Evolutionary conservation across 2,113 vertebrate species (phyloP).

Genomic region (Chaetodon auriga): DNA sequence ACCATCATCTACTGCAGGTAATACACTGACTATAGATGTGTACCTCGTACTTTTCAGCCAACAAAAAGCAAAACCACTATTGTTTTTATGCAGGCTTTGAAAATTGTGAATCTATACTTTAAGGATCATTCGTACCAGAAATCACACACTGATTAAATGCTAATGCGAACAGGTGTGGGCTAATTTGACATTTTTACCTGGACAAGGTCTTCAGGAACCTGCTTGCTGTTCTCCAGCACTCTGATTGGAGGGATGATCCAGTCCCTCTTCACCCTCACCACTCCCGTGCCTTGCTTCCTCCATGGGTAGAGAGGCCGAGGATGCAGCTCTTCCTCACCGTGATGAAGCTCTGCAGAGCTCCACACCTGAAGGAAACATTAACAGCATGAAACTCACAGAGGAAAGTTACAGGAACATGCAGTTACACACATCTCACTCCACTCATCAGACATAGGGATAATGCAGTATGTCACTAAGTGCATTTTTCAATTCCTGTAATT

Average conservation of each 20-base stretch:
- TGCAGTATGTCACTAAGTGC: neutral
- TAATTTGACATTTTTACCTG: constrained; percentile 85
- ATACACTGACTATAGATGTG: no score
- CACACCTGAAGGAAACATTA: constrained; percentile 66
- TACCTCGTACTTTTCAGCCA: no score
- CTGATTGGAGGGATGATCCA: constrained; percentile 98
- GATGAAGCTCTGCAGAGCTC: constrained; percentile 49
- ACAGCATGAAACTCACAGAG: neutral
- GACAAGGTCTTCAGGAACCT: constrained; percentile 91
- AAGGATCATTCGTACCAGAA: neutral
- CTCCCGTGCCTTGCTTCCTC: constrained; percentile 65
- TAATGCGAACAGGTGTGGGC: neutral
- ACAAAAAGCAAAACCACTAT: neutral
- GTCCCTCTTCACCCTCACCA: constrained; percentile 89
- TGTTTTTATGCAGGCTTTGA: neutral
- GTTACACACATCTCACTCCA: neutral
- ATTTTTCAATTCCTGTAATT: constrained; percentile 21
- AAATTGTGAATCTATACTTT: neutral
- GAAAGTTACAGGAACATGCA: neutral
- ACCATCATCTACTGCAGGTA: no score
- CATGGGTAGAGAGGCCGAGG: constrained; percentile 78
- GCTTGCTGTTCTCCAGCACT: constrained; percentile 93
- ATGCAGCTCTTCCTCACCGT: constrained; percentile 10
- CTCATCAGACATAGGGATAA: neutral
- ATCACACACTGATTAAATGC: neutral